Percentiles rank a stretch among this genome's conserved stretches.
Conservation (phyloP, 2,797 vertebrate genomes). For the Chaenodraco wilsoni region DNA sequence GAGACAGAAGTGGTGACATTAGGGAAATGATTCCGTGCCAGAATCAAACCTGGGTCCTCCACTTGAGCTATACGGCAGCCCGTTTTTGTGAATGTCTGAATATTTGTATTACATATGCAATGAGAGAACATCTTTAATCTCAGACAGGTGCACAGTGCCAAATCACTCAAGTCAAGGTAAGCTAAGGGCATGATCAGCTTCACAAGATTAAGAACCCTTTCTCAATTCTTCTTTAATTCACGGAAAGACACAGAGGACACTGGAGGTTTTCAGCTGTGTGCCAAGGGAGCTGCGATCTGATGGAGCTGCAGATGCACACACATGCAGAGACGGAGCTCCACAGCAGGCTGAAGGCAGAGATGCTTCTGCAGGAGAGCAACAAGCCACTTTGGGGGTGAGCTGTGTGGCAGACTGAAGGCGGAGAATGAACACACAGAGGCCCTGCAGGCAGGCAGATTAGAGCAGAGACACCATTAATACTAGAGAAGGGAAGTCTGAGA, state of each 20-base stretch:
- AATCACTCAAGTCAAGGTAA: conserved; percentile 9
- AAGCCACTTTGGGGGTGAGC: conserved; percentile 64
- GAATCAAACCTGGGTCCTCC: no score
- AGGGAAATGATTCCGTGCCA: no score
- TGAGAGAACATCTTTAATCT: no score
- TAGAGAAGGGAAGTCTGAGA: conserved; percentile 59
- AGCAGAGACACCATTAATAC: conserved; percentile 61
- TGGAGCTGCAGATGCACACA: conserved; percentile 33
- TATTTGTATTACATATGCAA: no score
- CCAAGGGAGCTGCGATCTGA: conserved; percentile 33
- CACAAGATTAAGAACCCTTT: conserved; percentile 13
- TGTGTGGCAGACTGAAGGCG: conserved; percentile 61
- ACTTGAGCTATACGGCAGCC: no score
- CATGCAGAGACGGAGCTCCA: conserved; percentile 48
- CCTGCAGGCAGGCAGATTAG: conserved; percentile 65
- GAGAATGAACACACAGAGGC: conserved; percentile 67
- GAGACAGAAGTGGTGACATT: no score
- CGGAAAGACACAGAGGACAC: conserved; percentile 27
- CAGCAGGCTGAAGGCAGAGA: conserved; percentile 61
- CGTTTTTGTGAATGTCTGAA: background rate
- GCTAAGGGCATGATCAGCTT: conserved; percentile 3
- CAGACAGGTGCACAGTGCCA: background rate
- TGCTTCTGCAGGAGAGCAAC: conserved; percentile 66
- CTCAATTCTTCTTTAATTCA: conserved; percentile 30
- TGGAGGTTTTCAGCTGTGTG: conserved; percentile 26